Evolutionary conservation across 1,140 invertebrate genomes (phyloP).

Genomic region (Eueides isabella): DNA sequence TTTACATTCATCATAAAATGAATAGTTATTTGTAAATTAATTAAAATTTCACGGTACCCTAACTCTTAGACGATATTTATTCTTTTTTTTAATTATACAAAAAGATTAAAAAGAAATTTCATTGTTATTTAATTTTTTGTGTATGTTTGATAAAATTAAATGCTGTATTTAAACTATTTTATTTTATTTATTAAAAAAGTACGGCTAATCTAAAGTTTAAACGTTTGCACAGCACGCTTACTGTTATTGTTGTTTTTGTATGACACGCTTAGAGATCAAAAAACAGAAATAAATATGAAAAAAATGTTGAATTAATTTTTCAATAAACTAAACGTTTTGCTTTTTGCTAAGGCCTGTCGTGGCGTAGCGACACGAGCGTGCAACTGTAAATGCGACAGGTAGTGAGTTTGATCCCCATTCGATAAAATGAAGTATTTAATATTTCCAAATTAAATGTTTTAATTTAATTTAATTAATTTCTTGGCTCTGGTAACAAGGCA

Average conservation of each 20-base stretch:
- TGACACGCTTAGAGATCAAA: background rate
- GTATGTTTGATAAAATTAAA: background rate
- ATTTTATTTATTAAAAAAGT: background rate
- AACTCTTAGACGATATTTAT: background rate
- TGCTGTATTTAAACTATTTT: background rate
- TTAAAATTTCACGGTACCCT: background rate
- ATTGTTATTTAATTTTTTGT: background rate
- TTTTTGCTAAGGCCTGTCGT: background rate
- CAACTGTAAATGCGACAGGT: no score
- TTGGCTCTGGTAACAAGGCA: no score
- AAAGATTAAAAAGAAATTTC: background rate
- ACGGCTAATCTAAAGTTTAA: background rate
- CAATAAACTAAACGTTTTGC: background rate
- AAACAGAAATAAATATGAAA: background rate
- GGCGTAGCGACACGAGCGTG: no score
- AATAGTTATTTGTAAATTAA: no score
- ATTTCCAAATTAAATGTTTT: no score
- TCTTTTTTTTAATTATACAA: background rate
- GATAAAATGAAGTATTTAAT: no score
- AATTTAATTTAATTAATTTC: no score
- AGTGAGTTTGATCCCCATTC: no score
- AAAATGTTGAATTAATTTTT: background rate
- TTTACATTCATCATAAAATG: no score
- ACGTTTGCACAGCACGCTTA: background rate
- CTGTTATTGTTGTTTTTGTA: constrained; percentile 6